phyloP scores from a whole-genome alignment of 2,797 vertebrate species.

The Thaleichthys pacificus region DNA sequence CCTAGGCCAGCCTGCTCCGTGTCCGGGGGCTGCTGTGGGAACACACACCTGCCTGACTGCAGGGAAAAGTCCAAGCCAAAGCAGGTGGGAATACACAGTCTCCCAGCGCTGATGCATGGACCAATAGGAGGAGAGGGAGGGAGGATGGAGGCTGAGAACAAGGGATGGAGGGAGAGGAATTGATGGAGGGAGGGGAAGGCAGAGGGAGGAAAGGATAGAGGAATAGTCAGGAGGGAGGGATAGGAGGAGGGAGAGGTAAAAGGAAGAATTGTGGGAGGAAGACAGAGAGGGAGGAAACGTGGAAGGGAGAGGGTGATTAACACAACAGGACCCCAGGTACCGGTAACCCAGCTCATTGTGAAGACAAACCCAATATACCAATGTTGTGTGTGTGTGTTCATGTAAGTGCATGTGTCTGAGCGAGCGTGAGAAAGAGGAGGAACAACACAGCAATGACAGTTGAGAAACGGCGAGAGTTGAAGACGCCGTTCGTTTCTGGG shows the following conservation, averaged over 20 bases:
- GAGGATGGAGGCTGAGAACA: not conserved
- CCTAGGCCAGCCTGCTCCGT: not conserved
- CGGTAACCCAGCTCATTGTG: no score
- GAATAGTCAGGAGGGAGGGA: not conserved
- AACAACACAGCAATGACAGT: constrained; percentile 10
- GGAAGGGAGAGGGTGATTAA: not conserved
- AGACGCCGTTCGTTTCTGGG: no score
- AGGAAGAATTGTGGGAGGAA: not conserved
- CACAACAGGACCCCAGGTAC: no score
- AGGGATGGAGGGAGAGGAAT: not conserved
- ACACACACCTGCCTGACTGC: not conserved
- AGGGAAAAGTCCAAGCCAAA: not conserved
- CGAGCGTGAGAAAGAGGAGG: no score
- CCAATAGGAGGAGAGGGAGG: constrained; percentile 7
- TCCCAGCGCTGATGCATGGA: constrained; percentile 20
- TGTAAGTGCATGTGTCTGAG: no score
- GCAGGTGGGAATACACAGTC: not conserved
- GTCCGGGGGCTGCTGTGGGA: no score
- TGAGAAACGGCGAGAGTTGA: no score
- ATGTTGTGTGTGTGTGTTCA: no score
- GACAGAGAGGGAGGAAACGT: constrained; percentile 18
- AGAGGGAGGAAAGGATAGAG: not conserved
- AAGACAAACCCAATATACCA: no score
- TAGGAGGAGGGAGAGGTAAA: not conserved
- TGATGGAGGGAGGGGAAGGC: not conserved